Evolutionary conservation across 2,888 invertebrate species (phyloP).

Genomic region (Drosophila merina): DNA sequence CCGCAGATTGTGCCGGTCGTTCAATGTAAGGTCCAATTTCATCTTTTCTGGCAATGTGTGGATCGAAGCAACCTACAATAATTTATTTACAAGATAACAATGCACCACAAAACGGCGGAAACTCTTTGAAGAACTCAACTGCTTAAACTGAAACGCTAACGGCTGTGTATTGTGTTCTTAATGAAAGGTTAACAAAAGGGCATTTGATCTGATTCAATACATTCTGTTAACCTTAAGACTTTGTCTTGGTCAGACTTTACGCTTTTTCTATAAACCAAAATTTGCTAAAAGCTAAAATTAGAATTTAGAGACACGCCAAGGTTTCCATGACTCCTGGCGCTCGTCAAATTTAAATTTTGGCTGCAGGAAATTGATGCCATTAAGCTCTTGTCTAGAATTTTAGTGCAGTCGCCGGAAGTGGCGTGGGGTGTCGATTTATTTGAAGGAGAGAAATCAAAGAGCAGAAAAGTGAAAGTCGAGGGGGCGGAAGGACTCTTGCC

Average conservation of each 20-base stretch:
- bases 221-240: no score
- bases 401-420: constrained; percentile 47
- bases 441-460: constrained; percentile 49
- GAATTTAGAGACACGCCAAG: constrained; percentile 5
- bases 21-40: constrained; percentile 23
- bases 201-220: neutral
- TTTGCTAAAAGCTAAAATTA: constrained; percentile 45
- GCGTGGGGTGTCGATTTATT: constrained; percentile 60
- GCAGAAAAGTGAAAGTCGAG: constrained; percentile 58
- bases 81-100: neutral
- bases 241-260: no score
- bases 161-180: neutral
- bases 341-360: constrained; percentile 64
- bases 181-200: neutral
- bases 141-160: neutral
- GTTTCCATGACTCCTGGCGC: constrained; percentile 48
- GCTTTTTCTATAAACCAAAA: neutral
- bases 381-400: constrained; percentile 57
- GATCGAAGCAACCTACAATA: neutral
- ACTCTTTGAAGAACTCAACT: neutral
- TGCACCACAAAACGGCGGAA: neutral
- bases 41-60: constrained; percentile 1
- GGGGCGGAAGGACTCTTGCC: constrained; percentile 36
- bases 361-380: constrained; percentile 75
- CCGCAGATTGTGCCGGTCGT: constrained; percentile 27